phyloP scores from a whole-genome alignment of 1,140 invertebrate genomes.

The Hylaeus volcanicus region DNA sequence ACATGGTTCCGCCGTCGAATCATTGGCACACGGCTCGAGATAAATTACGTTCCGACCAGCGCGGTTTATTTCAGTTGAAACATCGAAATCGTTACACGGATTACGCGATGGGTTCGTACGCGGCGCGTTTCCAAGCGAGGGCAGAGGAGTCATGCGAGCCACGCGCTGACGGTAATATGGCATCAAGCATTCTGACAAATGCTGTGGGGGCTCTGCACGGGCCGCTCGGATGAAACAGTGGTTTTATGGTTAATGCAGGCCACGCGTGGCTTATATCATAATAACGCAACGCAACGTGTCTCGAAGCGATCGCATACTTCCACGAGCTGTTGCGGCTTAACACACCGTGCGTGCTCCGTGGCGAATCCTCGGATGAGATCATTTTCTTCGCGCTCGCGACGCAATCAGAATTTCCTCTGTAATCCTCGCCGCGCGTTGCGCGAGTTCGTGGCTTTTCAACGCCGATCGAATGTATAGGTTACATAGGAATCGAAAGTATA shows the following conservation, averaged over 20 bases:
- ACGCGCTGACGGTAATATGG: conserved; percentile 65
- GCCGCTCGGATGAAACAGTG: conserved; percentile 49
- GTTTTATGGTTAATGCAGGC: conserved; percentile 57
- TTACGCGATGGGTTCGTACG: background rate
- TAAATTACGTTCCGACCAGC: too few relatives aligned
- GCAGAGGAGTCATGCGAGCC: conserved; percentile 43
- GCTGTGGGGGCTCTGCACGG: conserved; percentile 51
- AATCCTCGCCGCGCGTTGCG: background rate
- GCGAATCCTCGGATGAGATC: conserved; percentile 44
- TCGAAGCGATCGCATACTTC: conserved; percentile 38
- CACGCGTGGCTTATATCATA: conserved; percentile 69
- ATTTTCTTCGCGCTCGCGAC: conserved; percentile 30
- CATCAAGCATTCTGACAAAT: conserved; percentile 57
- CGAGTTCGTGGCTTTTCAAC: conserved; percentile 18
- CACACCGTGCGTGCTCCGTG: conserved; percentile 19
- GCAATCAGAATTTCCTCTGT: conserved; percentile 40
- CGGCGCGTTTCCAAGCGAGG: background rate
- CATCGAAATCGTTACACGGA: background rate
- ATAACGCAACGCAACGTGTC: conserved; percentile 62
- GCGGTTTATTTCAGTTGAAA: background rate
- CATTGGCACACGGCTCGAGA: too few relatives aligned
- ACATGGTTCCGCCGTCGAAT: too few relatives aligned
- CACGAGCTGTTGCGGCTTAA: conserved; percentile 30
- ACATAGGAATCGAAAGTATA: too few relatives aligned
- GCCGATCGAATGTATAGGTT: background rate